Conservation (phyloP, 2,888 invertebrate species). For the Noctua janthina region DNA sequence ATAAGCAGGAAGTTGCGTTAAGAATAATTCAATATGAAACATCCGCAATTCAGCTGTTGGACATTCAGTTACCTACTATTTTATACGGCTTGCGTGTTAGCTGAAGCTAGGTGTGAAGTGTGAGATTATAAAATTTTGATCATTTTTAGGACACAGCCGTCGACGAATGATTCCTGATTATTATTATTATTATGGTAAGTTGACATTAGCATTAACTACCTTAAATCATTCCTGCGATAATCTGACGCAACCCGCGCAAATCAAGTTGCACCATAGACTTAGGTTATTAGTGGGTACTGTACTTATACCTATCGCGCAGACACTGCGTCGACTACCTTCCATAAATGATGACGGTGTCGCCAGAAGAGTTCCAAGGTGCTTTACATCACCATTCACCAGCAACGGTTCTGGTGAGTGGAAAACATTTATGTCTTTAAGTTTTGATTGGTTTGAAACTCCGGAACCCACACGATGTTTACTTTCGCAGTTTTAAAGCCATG, state of each 20-base stretch:
- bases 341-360: background rate
- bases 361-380: background rate
- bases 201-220: background rate
- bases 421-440: background rate
- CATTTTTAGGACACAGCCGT: slow-evolving; percentile 59
- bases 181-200: slow-evolving; percentile 66
- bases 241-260: background rate
- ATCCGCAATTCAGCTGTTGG: background rate
- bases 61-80: background rate
- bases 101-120: background rate
- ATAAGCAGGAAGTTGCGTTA: slow-evolving; percentile 17
- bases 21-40: slow-evolving; percentile 5
- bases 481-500: background rate
- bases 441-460: background rate
- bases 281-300: background rate
- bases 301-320: background rate
- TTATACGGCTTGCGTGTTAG: slow-evolving; percentile 4
- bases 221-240: too few species aligned
- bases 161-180: slow-evolving; percentile 62
- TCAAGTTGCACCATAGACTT: background rate
- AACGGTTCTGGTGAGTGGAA: background rate
- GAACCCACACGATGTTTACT: background rate
- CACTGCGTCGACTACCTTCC: background rate
- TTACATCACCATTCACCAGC: background rate
- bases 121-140: background rate